Percentiles rank a stretch among this genome's conserved stretches.
Conservation (phyloP, 2,113 vertebrate species). For the Cebus imitator region DNA sequence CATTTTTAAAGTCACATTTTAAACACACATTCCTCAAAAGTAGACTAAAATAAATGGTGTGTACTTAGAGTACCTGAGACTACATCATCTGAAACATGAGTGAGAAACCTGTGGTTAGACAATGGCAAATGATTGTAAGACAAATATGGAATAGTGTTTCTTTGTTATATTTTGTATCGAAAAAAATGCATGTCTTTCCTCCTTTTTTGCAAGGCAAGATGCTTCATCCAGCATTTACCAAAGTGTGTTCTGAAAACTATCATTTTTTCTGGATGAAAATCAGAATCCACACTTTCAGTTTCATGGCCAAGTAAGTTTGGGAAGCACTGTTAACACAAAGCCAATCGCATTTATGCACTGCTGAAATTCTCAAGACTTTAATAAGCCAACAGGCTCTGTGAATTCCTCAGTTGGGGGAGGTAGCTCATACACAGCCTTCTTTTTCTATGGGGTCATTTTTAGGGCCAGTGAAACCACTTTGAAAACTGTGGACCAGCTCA, state of each 20-base stretch:
- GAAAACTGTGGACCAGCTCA: background rate
- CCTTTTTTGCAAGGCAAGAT: background rate
- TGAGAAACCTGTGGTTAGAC: background rate
- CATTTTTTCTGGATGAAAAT: background rate
- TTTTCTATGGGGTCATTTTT: background rate
- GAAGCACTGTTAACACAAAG: background rate
- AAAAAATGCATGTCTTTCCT: background rate
- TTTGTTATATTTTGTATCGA: background rate
- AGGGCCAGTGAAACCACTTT: background rate
- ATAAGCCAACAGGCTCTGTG: background rate
- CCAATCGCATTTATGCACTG: background rate
- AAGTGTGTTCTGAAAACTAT: background rate
- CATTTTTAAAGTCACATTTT: background rate
- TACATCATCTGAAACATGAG: background rate
- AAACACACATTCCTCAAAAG: background rate
- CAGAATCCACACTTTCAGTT: background rate
- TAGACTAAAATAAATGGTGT: background rate
- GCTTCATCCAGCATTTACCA: background rate
- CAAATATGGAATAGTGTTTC: background rate
- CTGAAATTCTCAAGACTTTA: background rate
- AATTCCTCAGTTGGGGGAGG: background rate
- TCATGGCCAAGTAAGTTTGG: background rate
- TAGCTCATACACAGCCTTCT: fast-evolving
- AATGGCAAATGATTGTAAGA: background rate
- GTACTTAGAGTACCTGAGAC: background rate